Evolutionary conservation across 2,888 invertebrate genomes (phyloP), one percentile per base, ranked within the genome.

Genomic region (Torymus tubicola): DNA sequence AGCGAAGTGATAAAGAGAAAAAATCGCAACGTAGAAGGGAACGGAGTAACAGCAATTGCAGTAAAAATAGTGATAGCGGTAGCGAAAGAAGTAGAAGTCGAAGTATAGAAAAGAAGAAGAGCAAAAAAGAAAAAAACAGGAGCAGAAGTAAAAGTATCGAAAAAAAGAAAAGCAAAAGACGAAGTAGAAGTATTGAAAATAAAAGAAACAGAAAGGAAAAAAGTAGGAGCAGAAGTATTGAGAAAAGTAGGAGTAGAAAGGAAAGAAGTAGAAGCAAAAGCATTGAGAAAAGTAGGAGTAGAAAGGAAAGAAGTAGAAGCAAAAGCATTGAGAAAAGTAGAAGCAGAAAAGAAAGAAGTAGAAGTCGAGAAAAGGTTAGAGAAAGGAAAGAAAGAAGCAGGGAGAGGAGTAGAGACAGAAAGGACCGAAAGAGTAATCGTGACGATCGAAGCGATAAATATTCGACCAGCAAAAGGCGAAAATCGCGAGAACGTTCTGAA

Each of bases 271-370:
- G 72, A 60, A 64, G 68, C n/a, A 42, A 60, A 14, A 67, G 67
- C 2, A 81, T 53, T 58, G 52, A 69, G 24, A 52, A 74, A 14
- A 61, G 77, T 18, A 72, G 67, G 80, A 53, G 12, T 18, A 70
- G 69, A 68, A n/a, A 77, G 61, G 60, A 68, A 80, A 75, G 77
- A 52, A 81, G 82, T 69, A 83, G 61, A 16, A 71, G 69, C 65
- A 81, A 77, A 57, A 83, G 82, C 70, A 79, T 81, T 53, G 76
- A 86, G 69, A 81, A 74, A 14, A 72, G 57, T 16, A 71, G 75
- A 68, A 81, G 75, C n/a, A 63, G 70, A 10, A 81, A 67, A 78
- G 79, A 81, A 31, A 81, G 74, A 80, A 75, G 24, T 81, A 57
- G 18, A 55, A 70, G 11, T 55, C 68, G 55, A 65, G 74, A 67